A percentile compares a stretch with the other conserved stretches of the same genome.
phyloP scores from a whole-genome alignment of 2,888 invertebrate species.

The Lagria hirta region DNA sequence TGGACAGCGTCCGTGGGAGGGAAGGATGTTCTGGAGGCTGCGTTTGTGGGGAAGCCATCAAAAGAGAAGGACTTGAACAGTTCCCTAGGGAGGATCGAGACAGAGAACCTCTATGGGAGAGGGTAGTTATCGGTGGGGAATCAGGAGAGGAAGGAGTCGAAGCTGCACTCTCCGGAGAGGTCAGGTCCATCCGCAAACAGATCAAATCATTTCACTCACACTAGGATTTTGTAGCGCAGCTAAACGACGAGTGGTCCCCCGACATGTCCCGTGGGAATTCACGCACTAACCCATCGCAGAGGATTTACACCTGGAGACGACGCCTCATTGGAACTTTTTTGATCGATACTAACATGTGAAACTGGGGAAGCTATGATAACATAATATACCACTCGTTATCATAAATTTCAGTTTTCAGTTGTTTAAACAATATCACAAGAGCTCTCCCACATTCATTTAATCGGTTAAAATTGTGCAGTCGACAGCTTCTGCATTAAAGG shows the following conservation, averaged over 20 bases:
- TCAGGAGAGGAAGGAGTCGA: constrained; percentile 42
- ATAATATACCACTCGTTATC: too few species aligned
- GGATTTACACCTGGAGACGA: not conserved
- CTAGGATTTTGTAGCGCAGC: not conserved
- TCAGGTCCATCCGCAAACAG: constrained; percentile 41
- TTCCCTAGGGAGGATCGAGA: constrained; percentile 50
- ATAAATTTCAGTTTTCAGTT: too few species aligned
- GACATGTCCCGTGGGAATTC: constrained; percentile 9
- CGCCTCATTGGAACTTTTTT: too few species aligned
- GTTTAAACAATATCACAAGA: too few species aligned
- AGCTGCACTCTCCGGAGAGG: constrained; percentile 40
- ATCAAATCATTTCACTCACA: constrained; percentile 14
- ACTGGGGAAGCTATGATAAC: too few species aligned
- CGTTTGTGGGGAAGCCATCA: constrained; percentile 56
- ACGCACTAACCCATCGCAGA: constrained; percentile 20
- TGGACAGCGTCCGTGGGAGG: constrained; percentile 58
- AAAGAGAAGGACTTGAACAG: constrained; percentile 62
- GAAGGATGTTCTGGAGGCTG: constrained; percentile 51
- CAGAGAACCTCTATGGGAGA: constrained; percentile 47
- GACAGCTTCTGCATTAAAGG: too few species aligned
- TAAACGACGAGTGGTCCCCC: not conserved
- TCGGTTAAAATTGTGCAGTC: too few species aligned
- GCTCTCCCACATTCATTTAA: too few species aligned
- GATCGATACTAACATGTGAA: too few species aligned
- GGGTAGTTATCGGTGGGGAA: constrained; percentile 39